Base-by-base conservation (phyloP, 2,797 vertebrate species). In the Scarus forsteni region DNA sequence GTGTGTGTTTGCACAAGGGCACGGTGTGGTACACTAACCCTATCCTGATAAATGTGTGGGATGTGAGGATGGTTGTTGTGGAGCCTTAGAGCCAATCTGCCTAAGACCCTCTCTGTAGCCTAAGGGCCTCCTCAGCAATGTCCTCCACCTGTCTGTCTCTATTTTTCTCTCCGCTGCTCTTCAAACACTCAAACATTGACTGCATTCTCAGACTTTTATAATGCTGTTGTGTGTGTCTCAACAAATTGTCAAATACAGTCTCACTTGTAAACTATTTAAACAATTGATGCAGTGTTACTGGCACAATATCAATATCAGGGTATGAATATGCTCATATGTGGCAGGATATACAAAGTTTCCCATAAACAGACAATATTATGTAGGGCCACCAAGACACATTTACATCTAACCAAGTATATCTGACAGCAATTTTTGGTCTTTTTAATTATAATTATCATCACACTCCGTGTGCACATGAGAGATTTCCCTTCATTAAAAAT, bases 31-130 rank as follows among this genome's bases (percentile, higher is more conserved):
- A 65, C 18, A 57, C 61, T 84, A 81, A 89, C 76, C 83, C 77
- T 66, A 55, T 72, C 79, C 72, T 85, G 86, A 88, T 88, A 79
- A 84, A 80, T 73, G 86, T 84, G 90, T 90, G 82, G 90, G 89
- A 86, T 86, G 89, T 78, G 61, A 85, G 72, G 76, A 77, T 75
- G 35, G 38, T 72, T 79, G 38, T 72, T 79, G 71, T 71, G 66
- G 68, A 84, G 77, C 81, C 83, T 76, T 50, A 60, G 64, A 89
- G 83, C 72, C 84, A 83, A 77, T 89, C 81, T 85, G 74, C 66
- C 77, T 72, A 79, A 85, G 68, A 81, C 81, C 86, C 78, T 78
- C 70, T 75, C 75, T 70, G 76, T 60, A 82, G 88, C 90, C 89
- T 66, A 67, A 85, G 88, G 89, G 81, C 79, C 78, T 83, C 79